Base-by-base conservation (phyloP, 2,113 vertebrate genomes). In the Cranoglanis bouderius region DNA sequence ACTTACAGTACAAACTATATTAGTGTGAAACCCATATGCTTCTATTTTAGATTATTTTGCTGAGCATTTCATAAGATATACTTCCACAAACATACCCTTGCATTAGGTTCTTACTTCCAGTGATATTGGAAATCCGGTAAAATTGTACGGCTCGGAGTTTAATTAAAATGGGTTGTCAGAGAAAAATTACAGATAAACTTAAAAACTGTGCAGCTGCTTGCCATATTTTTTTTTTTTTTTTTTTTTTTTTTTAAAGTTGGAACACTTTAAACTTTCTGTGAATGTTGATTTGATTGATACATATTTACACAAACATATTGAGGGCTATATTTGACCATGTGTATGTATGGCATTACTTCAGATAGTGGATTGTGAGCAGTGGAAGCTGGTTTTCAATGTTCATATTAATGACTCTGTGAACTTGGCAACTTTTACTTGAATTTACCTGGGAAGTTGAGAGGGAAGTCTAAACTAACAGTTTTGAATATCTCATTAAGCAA, bases 291-390 rank as follows among this genome's bases (percentile, higher is more conserved):
- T 82, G 82, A 38, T 51, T 84, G 53, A 75, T 57, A 14, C 24
- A 38, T n/a, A 49, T 67, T 78, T 61, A 32, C 81, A 43, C 67
- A 38, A 85, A 81, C 86, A 87, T 87, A 84, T 72, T 21, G 86
- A 90, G 89, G 89, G 89, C 89, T 88, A 90, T 90, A 88, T 61
- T 74, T 86, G 75, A 70, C 59, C 82, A 87, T 81, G 46, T 87
- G 67, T 85, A 88, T 49, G 85, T 84, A 85, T 46, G 32, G 32
- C 19, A 61, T 80, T 38, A 65, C 70, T 55, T 61, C 63, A 61
- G 59, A 35, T 70, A 70, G 51, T 67, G 32, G 35, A 59, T 57
- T 7, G 63, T 26, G 51, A 84, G 82, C 40, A 35, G 67, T 75
- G 78, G 46, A 81, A 43, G 29, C 29, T 49, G 55, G 35, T 61